These are phyloP conservation scores for Gryllus longicercus DNA, from an alignment of 2,888 invertebrate genomes.

Conservation along the genomic window DNA sequence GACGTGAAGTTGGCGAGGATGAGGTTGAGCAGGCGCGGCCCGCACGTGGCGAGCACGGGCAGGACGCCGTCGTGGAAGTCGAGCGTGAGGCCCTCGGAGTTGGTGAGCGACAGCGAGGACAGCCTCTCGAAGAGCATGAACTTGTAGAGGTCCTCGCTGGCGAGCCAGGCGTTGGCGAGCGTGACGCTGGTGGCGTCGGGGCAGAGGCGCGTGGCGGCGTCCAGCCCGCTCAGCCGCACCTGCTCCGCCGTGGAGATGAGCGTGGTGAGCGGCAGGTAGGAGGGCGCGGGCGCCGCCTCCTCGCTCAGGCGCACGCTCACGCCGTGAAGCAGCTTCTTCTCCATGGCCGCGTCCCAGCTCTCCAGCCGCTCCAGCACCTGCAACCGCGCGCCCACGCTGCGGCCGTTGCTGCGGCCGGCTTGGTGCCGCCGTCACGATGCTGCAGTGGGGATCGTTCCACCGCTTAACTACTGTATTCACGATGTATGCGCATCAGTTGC, in stretches of 20 bases:
- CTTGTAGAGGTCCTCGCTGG: constrained; percentile 43
- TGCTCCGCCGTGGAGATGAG: constrained; percentile 41
- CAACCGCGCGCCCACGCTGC: background rate
- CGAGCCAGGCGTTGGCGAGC: constrained; percentile 42
- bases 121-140: constrained; percentile 39
- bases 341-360: constrained; percentile 35
- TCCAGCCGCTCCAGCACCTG: constrained; percentile 38
- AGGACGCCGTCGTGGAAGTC: constrained; percentile 44
- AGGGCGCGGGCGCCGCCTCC: constrained; percentile 30
- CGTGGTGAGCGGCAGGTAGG: constrained; percentile 39
- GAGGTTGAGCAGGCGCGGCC: constrained; percentile 42
- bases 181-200: constrained; percentile 40
- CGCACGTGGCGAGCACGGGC: constrained; percentile 43
- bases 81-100: constrained; percentile 42
- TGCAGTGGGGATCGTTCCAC: too few relatives aligned
- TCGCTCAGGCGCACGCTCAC: constrained; percentile 35
- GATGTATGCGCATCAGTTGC: too few relatives aligned
- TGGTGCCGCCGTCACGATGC: background rate
- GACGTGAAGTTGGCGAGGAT: constrained; percentile 43
- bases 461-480: too few relatives aligned
- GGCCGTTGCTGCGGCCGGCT: background rate
- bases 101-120: constrained; percentile 41
- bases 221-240: constrained; percentile 40
- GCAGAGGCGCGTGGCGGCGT: constrained; percentile 41
- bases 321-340: constrained; percentile 34